These are phyloP conservation scores for Gymnogyps californianus DNA, from an alignment of 2,113 vertebrate genomes.

Conservation along the genomic window DNA sequence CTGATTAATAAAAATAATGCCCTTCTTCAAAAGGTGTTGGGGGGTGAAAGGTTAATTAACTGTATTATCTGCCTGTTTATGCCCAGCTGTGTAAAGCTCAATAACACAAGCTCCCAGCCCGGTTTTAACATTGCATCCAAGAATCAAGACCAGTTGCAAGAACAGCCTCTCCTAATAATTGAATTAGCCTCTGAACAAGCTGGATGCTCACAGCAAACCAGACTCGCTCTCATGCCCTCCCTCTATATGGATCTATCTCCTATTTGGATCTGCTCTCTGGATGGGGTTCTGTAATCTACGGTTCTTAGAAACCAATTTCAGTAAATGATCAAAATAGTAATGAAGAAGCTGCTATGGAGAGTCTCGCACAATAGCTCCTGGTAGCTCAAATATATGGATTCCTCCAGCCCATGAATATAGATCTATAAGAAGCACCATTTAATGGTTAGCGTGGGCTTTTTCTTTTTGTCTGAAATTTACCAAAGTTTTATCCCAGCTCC, in stretches of 20 bases:
- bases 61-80: constrained; percentile 76
- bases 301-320: constrained; percentile 34
- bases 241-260: background rate
- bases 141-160: constrained; percentile 53
- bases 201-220: background rate
- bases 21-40: constrained; percentile 60
- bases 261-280: background rate
- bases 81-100: constrained; percentile 76
- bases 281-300: background rate
- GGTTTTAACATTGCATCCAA: constrained; percentile 59
- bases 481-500: constrained; percentile 92
- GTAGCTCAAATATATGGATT: constrained; percentile 9
- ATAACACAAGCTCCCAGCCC: constrained; percentile 46
- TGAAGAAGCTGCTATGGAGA: background rate
- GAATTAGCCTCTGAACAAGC: constrained; percentile 58
- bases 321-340: constrained; percentile 22
- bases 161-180: constrained; percentile 69
- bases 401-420: constrained; percentile 31
- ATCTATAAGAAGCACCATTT: constrained; percentile 45
- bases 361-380: background rate
- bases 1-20: constrained; percentile 58
- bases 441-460: constrained; percentile 59
- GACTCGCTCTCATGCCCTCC: background rate
- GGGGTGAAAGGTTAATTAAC: constrained; percentile 79
- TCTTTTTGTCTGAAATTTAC: constrained; percentile 87